These are phyloP conservation scores for Elegia similella DNA, from an alignment of 2,888 invertebrate genomes.

Conservation along the genomic window DNA sequence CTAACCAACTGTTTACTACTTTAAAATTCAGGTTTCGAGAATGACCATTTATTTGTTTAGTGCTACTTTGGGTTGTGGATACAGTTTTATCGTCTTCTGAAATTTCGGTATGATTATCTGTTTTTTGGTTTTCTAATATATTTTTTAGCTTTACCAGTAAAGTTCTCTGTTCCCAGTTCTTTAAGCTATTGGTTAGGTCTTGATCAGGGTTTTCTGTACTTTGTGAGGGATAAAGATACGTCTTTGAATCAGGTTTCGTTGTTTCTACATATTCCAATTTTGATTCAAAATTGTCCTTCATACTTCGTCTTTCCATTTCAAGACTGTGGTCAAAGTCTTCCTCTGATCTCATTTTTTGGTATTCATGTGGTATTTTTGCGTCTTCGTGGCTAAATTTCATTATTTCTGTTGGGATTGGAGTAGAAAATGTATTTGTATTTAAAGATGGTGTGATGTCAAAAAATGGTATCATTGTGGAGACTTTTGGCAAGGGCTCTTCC, in stretches of 20 bases:
- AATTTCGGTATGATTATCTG: neutral
- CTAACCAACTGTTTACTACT: slow-evolving; percentile 42
- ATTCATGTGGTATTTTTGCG: slow-evolving; percentile 63
- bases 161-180: slow-evolving; percentile 31
- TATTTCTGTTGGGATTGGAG: slow-evolving; percentile 51
- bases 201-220: neutral
- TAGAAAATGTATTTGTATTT: slow-evolving; percentile 43
- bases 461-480: slow-evolving; percentile 40
- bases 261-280: neutral
- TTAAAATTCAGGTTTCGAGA: slow-evolving; percentile 55
- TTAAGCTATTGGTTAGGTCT: neutral
- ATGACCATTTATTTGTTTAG: slow-evolving; percentile 70
- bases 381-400: slow-evolving; percentile 66
- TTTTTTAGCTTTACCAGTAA: slow-evolving; percentile 54
- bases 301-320: slow-evolving; percentile 32
- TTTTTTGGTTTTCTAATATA: slow-evolving; percentile 25
- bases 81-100: slow-evolving; percentile 6
- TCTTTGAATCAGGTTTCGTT: neutral
- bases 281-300: slow-evolving; percentile 22
- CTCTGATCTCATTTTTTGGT: slow-evolving; percentile 31
- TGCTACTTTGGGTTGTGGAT: slow-evolving; percentile 43
- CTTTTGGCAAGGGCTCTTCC: slow-evolving; percentile 26
- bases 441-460: slow-evolving; percentile 41
- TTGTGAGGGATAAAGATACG: slow-evolving; percentile 9
- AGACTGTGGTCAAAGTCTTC: slow-evolving; percentile 20